Evolutionary conservation across 64 coral and sea anemone species (phyloP), one percentile per base, ranked within the genome.

Genomic region (Acropora tenuis): DNA sequence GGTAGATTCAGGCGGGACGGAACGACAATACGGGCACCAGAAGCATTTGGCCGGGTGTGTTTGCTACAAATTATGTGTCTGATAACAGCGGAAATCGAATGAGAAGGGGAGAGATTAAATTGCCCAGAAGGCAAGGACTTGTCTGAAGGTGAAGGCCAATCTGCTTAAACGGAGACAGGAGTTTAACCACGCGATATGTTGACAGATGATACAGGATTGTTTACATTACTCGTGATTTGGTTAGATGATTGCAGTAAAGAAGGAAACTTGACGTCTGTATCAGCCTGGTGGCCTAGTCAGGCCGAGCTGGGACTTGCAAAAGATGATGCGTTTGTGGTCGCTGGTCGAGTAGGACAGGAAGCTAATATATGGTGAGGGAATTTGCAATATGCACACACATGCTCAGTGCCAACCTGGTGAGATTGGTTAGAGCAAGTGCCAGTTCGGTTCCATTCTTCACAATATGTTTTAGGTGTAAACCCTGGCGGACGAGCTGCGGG

Each of bases 321-420:
- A 49, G 47, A 18, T 9, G 49, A 46, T 11, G 83, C 13, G 10
- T 18, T 87, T 47, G 83, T 18, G 72, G 47, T 3, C 47, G 47
- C n/a, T n/a, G n/a, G 84, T 20, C 68, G 3, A 74, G 84, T 87
- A 52, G 84, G 69, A 69, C 84, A 87, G 4, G 84, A 6, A 40
- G 11, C n/a, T 13, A 87, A 52, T 50, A 52, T 87, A 42, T 87
- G 84, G 55, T 87, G 67, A 50, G 69, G 46, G 17, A 87, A 74
- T 55, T 75, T 74, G 16, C 69, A 87, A 55, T 87, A 87, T 12
- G 84, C 67, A 41, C 84, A 87, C n/a, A n/a, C n/a, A n/a, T n/a
- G 83, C 12, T 72, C 30, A 44, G 83, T 59, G 55, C 55, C 55
- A 59, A 59, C 53, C 15, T 69, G 65, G 5, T 69, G 65, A 69